Evolutionary conservation across 2,797 vertebrate genomes (phyloP), one percentile per base, ranked within the genome.

Genomic region (Melanotaenia pygmaea): DNA sequence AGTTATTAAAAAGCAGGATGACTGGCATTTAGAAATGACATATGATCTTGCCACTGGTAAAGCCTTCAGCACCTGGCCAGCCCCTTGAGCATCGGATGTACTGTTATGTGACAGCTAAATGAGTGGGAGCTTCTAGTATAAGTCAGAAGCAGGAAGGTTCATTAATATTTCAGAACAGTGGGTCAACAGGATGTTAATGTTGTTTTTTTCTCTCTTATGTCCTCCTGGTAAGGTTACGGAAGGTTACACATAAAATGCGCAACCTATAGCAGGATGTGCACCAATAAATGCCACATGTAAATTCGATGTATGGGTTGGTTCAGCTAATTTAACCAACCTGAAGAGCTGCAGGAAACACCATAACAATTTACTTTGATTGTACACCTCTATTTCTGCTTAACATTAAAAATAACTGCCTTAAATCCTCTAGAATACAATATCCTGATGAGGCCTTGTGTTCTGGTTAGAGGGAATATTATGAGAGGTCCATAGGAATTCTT

Each of bases 131-230:
- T 67, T n/a, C 64, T 73, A 76, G 80, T 67, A 54, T 73, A 74
- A 81, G 70, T 68, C 20, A 8, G 28, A 28, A 76, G 47, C 70
- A 38, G 64, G 34, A 73, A 68, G 75, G 61, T 58, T 47, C 72
- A 80, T 90, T 83, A 91, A 93, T 92, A 87, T 92, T 92, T 89
- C 70, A 91, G 79, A 64, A 74, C 77, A 38, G 83, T 77, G 84
- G 89, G 91, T 92, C 89, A 88, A 82, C 68, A 61, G 79, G 79
- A 89, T 88, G 88, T 82, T 90, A 89, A 88, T 87, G 78, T 70
- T 89, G 72, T 88, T 88, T 88, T 87, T 68, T 81, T 86, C 74
- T 64, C 75, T 71, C 73, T 67, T 3, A 7, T 24, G 69, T 30
- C 68, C 72, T 65, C 53, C 61, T 62, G 77, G 72, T 81, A 68